Evolutionary conservation across 1,140 invertebrate genomes (phyloP).

Genomic region (Formica exsecta): DNA sequence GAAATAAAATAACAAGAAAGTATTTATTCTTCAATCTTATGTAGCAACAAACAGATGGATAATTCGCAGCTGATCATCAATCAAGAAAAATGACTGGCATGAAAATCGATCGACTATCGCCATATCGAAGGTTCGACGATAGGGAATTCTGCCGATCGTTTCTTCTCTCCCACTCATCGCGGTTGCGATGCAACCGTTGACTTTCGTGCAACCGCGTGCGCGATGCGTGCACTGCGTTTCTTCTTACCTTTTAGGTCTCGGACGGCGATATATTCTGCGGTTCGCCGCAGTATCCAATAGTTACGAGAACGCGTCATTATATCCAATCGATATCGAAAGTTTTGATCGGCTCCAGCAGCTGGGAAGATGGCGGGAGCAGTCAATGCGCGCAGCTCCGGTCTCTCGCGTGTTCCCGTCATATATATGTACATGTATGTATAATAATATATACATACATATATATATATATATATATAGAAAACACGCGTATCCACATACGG

Average conservation of each 20-base stretch:
- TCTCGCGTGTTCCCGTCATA: not conserved
- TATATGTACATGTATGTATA: not conserved
- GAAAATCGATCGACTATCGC: conserved; percentile 28
- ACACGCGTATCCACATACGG: conserved; percentile 36
- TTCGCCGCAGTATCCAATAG: conserved; percentile 80
- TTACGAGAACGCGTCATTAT: conserved; percentile 77
- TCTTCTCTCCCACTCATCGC: conserved; percentile 49
- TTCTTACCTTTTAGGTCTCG: conserved; percentile 69
- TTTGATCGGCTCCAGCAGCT: conserved; percentile 75
- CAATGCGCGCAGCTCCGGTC: conserved; percentile 11
- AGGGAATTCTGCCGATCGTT: conserved; percentile 52
- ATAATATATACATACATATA: conserved; percentile 19
- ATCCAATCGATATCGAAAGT: conserved; percentile 79
- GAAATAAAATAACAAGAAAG: conserved; percentile 19
- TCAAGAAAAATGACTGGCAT: conserved; percentile 20
- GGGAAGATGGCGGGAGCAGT: conserved; percentile 67
- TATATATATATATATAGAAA: conserved; percentile 16
- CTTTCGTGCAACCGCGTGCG: conserved; percentile 63
- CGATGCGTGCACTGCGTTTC: conserved; percentile 40
- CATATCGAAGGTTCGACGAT: conserved; percentile 4
- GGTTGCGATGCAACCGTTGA: conserved; percentile 46
- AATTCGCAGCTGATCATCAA: not conserved
- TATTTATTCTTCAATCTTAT: not conserved
- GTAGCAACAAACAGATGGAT: conserved; percentile 6
- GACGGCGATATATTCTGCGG: conserved; percentile 71